Evolutionary conservation across 2,888 invertebrate genomes (phyloP).

Genomic region (Petrolisthes manimaculis): DNA sequence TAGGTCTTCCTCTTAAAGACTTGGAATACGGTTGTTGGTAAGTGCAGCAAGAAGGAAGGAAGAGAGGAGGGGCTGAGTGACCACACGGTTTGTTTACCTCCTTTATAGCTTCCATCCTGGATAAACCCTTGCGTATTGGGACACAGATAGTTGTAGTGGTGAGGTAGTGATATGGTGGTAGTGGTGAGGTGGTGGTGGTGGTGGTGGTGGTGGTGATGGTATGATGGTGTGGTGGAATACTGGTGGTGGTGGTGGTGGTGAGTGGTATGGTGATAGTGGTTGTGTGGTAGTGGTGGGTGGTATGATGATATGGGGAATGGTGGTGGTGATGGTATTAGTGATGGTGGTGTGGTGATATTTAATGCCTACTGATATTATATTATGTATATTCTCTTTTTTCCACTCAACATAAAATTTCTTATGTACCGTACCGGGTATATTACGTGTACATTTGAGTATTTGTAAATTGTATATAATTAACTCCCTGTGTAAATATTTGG

Average conservation of each 20-base stretch:
- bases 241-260: background rate
- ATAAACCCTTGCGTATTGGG: background rate
- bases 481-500: no score
- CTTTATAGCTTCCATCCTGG: background rate
- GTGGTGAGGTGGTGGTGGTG: no score
- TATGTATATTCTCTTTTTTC: no score
- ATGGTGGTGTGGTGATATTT: background rate
- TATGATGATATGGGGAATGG: background rate
- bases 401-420: no score
- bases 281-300: background rate
- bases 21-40: background rate
- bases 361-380: no score
- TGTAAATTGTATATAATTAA: no score
- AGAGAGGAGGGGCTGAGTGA: background rate
- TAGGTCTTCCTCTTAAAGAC: background rate
- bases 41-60: background rate
- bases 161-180: no score
- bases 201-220: no score
- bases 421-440: no score
- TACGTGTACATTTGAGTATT: no score
- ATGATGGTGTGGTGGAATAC: no score
- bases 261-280: background rate
- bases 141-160: no score
- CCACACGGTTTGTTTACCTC: background rate
- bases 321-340: background rate